Evolutionary conservation across 2,113 vertebrate genomes (phyloP), one percentile per base, ranked within the genome.

Genomic region (Alaudala cheleensis): DNA sequence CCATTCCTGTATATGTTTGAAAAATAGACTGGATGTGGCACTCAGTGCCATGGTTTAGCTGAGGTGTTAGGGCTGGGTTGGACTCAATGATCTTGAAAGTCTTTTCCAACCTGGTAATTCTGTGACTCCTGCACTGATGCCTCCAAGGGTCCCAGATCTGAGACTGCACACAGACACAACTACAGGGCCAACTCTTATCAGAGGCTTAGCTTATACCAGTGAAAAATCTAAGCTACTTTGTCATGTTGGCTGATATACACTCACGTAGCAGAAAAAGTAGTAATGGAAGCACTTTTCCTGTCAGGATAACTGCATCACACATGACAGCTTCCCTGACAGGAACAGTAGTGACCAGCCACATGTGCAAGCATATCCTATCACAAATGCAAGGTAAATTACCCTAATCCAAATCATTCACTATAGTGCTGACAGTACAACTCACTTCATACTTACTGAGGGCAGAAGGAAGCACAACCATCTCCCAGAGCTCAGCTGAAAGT

Each of bases 271-370:
- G 80, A 91, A 81, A 90, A 86, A 84, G 31, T 56, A 79, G 39
- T 71, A 95, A 86, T 34, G 45, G 90, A 93, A 93, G 56, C 45
- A 70, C 37, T 89, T 92, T 71, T 72, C 57, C 40, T 81, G 25
- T 65, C 78, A 76, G 70, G 20, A 12, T 82, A 93, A 61, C 49
- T 44, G 25, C 53, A 37, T 88, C 62, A 71, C 69, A 74, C 33
- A 33, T n/a, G 73, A 79, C 70, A 90, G 51, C 65, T 89, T 71
- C 39, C 51, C 57, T 95, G 39, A 40, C 34, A 50, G 40, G 61
- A 84, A 34, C 8, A n/a, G 51, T 7, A 76, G 56, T 51, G 53
- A 78, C 69, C 61, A 89, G 51, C 25, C 81, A 60, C 72, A 39
- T 28, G 0, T 71, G 61, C 33, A 84, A 45, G 18, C 0, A 0